A percentile compares a stretch with the other conserved stretches of the same genome.
Conservation (phyloP, 2,113 vertebrate genomes). For the Gallinago media region DNA sequence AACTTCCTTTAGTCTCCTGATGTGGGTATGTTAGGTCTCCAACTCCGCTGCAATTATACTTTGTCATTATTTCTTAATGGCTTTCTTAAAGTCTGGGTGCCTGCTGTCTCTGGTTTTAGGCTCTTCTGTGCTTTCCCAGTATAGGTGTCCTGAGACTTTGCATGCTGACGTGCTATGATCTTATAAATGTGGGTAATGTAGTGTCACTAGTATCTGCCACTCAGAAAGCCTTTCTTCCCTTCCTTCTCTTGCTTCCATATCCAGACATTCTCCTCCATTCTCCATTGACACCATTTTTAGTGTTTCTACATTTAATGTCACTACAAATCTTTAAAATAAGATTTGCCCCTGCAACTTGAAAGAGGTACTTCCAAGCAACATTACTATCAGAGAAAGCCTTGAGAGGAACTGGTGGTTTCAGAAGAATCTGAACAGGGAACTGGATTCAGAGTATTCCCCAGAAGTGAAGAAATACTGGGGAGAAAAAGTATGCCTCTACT, state of each 20-base stretch:
- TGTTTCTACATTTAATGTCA: not conserved
- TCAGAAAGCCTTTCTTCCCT: not conserved
- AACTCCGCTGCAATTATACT: not conserved
- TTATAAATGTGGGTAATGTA: not conserved
- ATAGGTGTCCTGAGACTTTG: not conserved
- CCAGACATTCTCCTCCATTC: not conserved
- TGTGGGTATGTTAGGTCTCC: not conserved
- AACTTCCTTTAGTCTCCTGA: not conserved
- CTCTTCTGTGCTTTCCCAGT: not conserved
- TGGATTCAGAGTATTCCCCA: not conserved
- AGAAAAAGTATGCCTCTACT: rapidly evolving
- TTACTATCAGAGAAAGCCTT: not conserved
- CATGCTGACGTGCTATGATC: not conserved
- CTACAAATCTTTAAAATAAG: not conserved
- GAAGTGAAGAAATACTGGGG: not conserved
- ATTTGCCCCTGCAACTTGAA: not conserved
- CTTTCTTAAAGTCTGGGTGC: not conserved
- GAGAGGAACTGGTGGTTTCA: not conserved
- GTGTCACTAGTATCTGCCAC: not conserved
- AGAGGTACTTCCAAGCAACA: not conserved
- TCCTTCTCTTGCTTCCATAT: not conserved
- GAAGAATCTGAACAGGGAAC: not conserved
- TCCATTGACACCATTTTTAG: not conserved
- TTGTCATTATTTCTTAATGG: not conserved
- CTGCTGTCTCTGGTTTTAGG: not conserved